Conservation (phyloP, 2,888 invertebrate genomes). For the Drosophila recens region DNA sequence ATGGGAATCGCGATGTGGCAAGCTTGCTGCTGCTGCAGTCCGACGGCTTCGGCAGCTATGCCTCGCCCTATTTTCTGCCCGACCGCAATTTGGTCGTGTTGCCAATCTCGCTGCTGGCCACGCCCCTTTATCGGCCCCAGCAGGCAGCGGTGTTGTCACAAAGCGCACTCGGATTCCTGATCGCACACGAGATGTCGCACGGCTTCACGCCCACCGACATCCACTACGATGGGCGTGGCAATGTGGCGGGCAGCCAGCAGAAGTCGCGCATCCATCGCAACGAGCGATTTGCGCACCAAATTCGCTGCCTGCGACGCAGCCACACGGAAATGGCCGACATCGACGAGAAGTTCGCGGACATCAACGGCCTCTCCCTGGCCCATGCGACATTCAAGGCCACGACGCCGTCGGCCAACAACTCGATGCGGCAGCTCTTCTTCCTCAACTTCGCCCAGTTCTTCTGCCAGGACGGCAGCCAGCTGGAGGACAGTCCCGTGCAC, state of each 20-base stretch:
- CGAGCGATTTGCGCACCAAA: constrained; percentile 10
- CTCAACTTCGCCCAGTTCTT: constrained; percentile 62
- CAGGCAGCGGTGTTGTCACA: constrained; percentile 36
- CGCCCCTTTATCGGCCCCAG: constrained; percentile 31
- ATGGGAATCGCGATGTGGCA: background rate
- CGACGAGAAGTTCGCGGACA: constrained; percentile 60
- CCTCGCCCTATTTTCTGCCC: constrained; percentile 56
- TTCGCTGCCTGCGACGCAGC: constrained; percentile 19
- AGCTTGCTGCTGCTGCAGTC: constrained; percentile 9
- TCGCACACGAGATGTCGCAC: constrained; percentile 60
- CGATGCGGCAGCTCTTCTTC: constrained; percentile 46
- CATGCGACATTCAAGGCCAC: constrained; percentile 26
- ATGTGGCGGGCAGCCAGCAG: background rate
- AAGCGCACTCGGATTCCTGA: constrained; percentile 56
- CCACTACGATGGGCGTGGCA: constrained; percentile 25
- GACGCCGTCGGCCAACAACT: background rate
- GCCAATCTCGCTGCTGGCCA: constrained; percentile 48
- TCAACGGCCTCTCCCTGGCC: constrained; percentile 53
- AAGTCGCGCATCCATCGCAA: background rate
- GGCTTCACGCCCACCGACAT: constrained; percentile 48
- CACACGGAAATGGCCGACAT: constrained; percentile 6
- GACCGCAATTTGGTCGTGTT: constrained; percentile 40
- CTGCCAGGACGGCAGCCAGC: constrained; percentile 28
- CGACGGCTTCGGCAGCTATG: constrained; percentile 54
- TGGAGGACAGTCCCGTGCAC: constrained; percentile 18